These are phyloP conservation scores for Cryptus viduatorius DNA, from an alignment of 2,888 invertebrate species.

Conservation along the genomic window DNA sequence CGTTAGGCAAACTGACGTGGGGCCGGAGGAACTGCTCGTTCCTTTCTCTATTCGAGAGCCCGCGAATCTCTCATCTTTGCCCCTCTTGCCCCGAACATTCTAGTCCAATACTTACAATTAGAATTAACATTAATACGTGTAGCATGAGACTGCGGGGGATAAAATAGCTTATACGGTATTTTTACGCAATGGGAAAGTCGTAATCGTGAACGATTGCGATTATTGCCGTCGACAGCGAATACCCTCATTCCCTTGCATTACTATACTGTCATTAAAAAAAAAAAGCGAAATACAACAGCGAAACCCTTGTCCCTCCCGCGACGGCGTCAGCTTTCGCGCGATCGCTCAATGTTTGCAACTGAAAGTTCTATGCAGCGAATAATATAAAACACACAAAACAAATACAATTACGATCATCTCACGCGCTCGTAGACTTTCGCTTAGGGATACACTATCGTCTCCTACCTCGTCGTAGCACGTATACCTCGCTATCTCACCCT, in stretches of 20 bases:
- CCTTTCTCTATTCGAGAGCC: slow-evolving; percentile 19
- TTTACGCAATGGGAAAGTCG: slow-evolving; percentile 5
- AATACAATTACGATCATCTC: slow-evolving; percentile 43
- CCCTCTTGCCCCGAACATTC: slow-evolving; percentile 69
- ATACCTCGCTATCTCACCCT: slow-evolving; percentile 60
- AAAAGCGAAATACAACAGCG: slow-evolving; percentile 14
- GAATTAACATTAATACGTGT: slow-evolving; percentile 60
- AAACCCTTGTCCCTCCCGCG: slow-evolving; percentile 15
- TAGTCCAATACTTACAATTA: slow-evolving; percentile 71
- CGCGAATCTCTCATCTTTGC: slow-evolving; percentile 42
- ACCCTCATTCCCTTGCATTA: slow-evolving; percentile 39
- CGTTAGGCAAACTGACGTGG: slow-evolving; percentile 26
- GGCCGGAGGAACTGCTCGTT: slow-evolving; percentile 18
- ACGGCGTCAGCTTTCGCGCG: slow-evolving; percentile 45
- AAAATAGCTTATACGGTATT: slow-evolving; percentile 45
- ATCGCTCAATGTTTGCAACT: slow-evolving; percentile 44
- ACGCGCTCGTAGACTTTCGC: slow-evolving; percentile 57
- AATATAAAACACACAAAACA: slow-evolving; percentile 25
- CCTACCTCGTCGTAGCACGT: slow-evolving; percentile 69
- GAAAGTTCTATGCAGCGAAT: slow-evolving; percentile 34
- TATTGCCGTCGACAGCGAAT: slow-evolving; percentile 14
- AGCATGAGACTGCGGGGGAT: slow-evolving; percentile 61
- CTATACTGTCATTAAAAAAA: slow-evolving; percentile 1
- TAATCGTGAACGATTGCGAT: not conserved
- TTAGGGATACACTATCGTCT: slow-evolving; percentile 65